Percentiles rank a stretch among this genome's conserved stretches.
Evolutionary conservation across 2,797 vertebrate species (phyloP).

Genomic region (Fratercula arctica): DNA sequence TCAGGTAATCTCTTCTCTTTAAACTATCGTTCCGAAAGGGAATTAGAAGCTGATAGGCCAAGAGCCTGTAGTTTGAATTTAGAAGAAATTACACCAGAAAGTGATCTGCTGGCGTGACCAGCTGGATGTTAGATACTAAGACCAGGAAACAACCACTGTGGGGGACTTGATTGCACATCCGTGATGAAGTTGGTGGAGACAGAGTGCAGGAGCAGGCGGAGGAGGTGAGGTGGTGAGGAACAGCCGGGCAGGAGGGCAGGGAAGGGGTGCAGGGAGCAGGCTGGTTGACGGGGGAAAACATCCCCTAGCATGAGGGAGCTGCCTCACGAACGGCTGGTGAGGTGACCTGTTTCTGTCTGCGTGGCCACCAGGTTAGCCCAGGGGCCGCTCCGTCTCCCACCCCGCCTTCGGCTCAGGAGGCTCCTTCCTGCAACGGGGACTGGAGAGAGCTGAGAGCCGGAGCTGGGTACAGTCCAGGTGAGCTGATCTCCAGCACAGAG

Average conservation of each 20-base stretch:
- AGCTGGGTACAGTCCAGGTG: not conserved
- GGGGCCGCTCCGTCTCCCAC: accelerated
- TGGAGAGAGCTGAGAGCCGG: accelerated
- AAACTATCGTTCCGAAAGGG: not conserved
- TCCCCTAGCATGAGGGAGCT: not conserved
- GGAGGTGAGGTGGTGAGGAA: accelerated
- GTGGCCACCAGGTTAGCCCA: not conserved
- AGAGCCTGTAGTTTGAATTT: not conserved
- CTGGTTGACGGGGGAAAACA: accelerated
- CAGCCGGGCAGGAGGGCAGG: not conserved
- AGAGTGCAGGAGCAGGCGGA: accelerated
- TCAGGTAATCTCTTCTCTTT: not conserved
- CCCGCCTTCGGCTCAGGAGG: accelerated
- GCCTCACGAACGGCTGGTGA: accelerated
- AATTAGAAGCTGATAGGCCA: not conserved
- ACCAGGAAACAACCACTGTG: not conserved
- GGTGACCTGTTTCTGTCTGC: not conserved
- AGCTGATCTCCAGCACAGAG: not conserved
- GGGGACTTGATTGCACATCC: accelerated
- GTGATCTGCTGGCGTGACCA: not conserved
- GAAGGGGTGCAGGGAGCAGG: accelerated
- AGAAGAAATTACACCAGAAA: not conserved
- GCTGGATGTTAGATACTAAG: not conserved
- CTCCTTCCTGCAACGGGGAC: accelerated
- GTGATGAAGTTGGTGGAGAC: not conserved